phyloP scores from a whole-genome alignment of 2,113 vertebrate genomes.

The Notarius quadriscutis region DNA sequence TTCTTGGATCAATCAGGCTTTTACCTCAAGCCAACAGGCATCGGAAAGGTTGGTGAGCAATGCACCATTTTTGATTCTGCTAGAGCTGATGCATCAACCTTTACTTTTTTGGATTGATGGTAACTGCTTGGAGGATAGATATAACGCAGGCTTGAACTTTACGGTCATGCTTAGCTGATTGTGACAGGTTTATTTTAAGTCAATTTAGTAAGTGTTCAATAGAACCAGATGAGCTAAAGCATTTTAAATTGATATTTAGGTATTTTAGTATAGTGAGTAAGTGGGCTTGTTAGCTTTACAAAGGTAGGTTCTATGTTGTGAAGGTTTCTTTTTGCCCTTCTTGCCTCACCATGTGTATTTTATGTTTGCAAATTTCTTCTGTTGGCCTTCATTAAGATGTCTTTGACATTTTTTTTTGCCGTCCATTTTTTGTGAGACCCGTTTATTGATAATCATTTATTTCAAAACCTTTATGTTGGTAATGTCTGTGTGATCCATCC shows the following conservation, averaged over 20 bases:
- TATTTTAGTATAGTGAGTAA: background rate
- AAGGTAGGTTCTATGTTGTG: conserved; percentile 89
- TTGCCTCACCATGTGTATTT: conserved; percentile 74
- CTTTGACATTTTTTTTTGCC: conserved; percentile 57
- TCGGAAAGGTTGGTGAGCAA: conserved; percentile 82
- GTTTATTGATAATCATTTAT: conserved; percentile 64
- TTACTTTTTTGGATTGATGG: conserved; percentile 84
- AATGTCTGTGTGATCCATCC: conserved; percentile 65
- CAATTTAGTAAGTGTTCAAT: background rate
- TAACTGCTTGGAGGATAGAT: conserved; percentile 77
- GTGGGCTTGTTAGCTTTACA: conserved; percentile 8
- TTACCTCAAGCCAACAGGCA: conserved; percentile 85
- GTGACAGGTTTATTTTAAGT: background rate
- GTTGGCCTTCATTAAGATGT: conserved; percentile 74
- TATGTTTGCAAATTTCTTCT: conserved; percentile 68
- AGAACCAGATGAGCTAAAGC: background rate
- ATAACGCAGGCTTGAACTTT: conserved; percentile 38
- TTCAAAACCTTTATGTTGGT: conserved; percentile 59
- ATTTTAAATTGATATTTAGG: background rate
- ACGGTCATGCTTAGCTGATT: conserved; percentile 38
- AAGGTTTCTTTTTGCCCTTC: conserved; percentile 75
- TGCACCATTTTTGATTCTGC: conserved; percentile 68
- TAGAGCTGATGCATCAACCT: conserved; percentile 77
- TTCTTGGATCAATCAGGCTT: conserved; percentile 79
- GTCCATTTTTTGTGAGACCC: background rate